Conservation (phyloP, 2,113 vertebrate genomes). For the Vicugna pacos region DNA sequence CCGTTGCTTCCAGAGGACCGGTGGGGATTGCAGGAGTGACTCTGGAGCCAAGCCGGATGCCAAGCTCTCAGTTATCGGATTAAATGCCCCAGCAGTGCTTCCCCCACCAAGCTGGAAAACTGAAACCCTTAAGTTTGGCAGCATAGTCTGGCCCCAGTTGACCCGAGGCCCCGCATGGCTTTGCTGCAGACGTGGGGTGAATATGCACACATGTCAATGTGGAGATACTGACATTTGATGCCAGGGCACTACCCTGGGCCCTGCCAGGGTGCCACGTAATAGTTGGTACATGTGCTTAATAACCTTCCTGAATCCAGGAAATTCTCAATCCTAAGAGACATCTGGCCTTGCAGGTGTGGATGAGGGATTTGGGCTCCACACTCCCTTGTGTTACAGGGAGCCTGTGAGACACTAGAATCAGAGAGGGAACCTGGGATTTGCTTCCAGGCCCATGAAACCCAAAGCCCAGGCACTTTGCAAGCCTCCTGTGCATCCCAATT, state of each 20-base stretch:
- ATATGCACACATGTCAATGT: fast-evolving
- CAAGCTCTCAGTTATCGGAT: no score
- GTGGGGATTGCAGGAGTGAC: fast-evolving
- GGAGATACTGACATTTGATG: fast-evolving
- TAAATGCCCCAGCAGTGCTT: no score
- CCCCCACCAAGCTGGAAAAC: not conserved
- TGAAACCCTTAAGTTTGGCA: fast-evolving
- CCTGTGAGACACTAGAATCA: fast-evolving
- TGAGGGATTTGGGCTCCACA: not conserved
- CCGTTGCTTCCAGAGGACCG: fast-evolving
- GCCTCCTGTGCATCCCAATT: fast-evolving
- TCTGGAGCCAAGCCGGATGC: fast-evolving
- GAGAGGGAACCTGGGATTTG: not conserved
- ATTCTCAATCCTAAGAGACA: not conserved
- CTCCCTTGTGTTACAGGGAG: fast-evolving
- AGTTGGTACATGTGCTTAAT: fast-evolving
- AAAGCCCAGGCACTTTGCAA: fast-evolving
- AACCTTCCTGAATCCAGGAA: not conserved
- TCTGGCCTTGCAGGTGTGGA: not conserved
- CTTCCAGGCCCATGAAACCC: fast-evolving
- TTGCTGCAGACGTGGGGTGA: fast-evolving
- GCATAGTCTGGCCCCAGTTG: fast-evolving
- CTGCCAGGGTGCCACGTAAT: fast-evolving
- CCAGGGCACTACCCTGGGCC: fast-evolving
- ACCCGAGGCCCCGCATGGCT: fast-evolving